Evolutionary conservation across 1,140 invertebrate species (phyloP).

Genomic region (Meloidogyne exigua): DNA sequence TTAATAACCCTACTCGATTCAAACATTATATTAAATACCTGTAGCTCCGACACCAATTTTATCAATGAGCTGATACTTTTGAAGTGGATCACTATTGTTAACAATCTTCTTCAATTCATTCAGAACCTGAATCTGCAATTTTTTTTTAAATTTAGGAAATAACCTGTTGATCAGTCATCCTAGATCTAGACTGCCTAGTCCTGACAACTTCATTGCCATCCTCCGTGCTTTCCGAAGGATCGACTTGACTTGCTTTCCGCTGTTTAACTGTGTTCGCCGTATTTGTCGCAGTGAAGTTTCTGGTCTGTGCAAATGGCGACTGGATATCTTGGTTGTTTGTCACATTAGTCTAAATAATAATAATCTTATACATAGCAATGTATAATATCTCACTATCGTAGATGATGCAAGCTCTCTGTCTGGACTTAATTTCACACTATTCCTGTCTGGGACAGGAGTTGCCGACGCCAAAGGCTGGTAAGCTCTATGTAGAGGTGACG

Average conservation of each 20-base stretch:
- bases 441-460: neutral
- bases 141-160: neutral
- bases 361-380: too few relatives aligned
- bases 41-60: conserved; percentile 60
- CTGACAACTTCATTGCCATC: conserved; percentile 1
- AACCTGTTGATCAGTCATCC: conserved; percentile 11
- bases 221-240: neutral
- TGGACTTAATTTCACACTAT: too few relatives aligned
- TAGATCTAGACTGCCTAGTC: neutral
- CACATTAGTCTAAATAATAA: neutral
- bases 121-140: conserved; percentile 43
- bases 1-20: conserved; percentile 13
- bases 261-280: neutral
- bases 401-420: too few relatives aligned
- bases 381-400: neutral
- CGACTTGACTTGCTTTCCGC: neutral
- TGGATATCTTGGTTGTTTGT: neutral
- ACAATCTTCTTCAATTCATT: conserved; percentile 60
- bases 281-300: neutral
- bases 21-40: conserved; percentile 1
- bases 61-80: conserved; percentile 53
- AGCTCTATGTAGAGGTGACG: conserved; percentile 5
- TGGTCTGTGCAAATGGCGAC: neutral
- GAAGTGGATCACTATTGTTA: conserved; percentile 47
- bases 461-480: neutral